Percentiles rank a stretch among this genome's conserved stretches.
Conservation (phyloP, 2,113 vertebrate species). For the Erythrolamprus reginae region DNA sequence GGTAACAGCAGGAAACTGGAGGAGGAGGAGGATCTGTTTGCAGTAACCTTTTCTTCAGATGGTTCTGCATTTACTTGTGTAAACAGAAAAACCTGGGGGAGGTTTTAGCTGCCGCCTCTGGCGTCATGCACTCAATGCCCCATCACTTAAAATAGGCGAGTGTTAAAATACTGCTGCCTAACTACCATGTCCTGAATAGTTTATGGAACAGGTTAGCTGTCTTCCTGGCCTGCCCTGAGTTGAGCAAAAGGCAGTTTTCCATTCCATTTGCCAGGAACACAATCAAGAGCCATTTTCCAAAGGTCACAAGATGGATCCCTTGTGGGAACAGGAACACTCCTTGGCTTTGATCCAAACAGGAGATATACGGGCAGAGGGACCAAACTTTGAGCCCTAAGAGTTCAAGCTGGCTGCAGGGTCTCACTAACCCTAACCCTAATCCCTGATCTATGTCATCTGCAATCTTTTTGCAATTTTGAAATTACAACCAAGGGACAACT, state of each 20-base stretch:
- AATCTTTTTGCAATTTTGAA: neutral
- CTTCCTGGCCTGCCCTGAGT: neutral
- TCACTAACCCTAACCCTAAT: too few species aligned
- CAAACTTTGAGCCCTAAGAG: neutral
- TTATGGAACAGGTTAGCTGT: neutral
- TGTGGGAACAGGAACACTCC: neutral
- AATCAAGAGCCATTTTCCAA: slow-evolving; percentile 45
- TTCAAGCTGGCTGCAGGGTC: neutral
- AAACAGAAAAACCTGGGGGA: neutral
- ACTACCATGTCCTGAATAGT: neutral
- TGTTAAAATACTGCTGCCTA: neutral
- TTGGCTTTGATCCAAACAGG: neutral
- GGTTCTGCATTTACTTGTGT: neutral
- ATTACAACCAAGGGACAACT: neutral
- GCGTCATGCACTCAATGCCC: neutral
- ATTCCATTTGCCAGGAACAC: slow-evolving; percentile 31
- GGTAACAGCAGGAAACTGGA: neutral
- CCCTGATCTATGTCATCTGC: neutral
- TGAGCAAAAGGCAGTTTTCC: slow-evolving; percentile 18
- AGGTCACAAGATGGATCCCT: slow-evolving; percentile 22
- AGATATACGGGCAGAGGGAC: neutral
- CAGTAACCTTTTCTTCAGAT: neutral
- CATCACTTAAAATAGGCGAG: neutral
- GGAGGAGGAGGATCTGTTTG: neutral
- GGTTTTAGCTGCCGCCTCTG: neutral